Percentiles rank a stretch among this genome's conserved stretches.
Evolutionary conservation across 92 coral and sea anemone species (phyloP).

Genomic region (Micromussa lordhowensis): DNA sequence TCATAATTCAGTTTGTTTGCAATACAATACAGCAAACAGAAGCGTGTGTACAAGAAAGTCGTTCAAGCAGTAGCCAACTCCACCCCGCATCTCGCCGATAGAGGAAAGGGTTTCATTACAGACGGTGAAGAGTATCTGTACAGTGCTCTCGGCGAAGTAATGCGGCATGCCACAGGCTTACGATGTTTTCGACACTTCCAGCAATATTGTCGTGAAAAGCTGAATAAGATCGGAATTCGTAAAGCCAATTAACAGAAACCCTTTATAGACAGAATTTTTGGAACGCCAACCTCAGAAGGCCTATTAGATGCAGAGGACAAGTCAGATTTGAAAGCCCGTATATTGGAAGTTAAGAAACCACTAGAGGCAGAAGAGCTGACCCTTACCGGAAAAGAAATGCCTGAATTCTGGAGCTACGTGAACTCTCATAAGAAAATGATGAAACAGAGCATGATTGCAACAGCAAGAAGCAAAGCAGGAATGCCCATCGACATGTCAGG

Average conservation of each 20-base stretch:
- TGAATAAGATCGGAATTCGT: conserved; percentile 19
- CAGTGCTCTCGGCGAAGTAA: conserved; percentile 35
- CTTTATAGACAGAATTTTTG: conserved; percentile 49
- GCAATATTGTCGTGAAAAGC: conserved; percentile 43
- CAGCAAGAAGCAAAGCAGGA: conserved; percentile 40
- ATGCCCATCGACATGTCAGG: conserved; percentile 30
- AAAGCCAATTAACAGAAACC: conserved; percentile 27
- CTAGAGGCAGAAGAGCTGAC: conserved; percentile 34
- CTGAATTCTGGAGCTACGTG: conserved; percentile 44
- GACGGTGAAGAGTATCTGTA: conserved; percentile 51
- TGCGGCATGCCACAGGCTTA: conserved; percentile 51
- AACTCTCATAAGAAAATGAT: conserved; percentile 16
- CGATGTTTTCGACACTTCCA: conserved; percentile 51
- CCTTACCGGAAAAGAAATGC: not conserved
- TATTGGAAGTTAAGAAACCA: conserved; percentile 11
- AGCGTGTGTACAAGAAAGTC: conserved; percentile 40
- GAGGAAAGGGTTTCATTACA: conserved; percentile 57
- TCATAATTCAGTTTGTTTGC: conserved; percentile 9
- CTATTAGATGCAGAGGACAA: conserved; percentile 52
- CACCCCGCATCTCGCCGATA: conserved; percentile 41
- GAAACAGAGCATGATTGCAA: conserved; percentile 25
- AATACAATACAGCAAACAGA: conserved; percentile 59
- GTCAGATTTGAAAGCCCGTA: conserved; percentile 37
- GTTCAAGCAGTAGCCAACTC: conserved; percentile 43
- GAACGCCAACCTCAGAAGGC: conserved; percentile 12